These are phyloP conservation scores for Stomorhina lunata DNA, from an alignment of 2,888 invertebrate genomes.

Conservation along the genomic window DNA sequence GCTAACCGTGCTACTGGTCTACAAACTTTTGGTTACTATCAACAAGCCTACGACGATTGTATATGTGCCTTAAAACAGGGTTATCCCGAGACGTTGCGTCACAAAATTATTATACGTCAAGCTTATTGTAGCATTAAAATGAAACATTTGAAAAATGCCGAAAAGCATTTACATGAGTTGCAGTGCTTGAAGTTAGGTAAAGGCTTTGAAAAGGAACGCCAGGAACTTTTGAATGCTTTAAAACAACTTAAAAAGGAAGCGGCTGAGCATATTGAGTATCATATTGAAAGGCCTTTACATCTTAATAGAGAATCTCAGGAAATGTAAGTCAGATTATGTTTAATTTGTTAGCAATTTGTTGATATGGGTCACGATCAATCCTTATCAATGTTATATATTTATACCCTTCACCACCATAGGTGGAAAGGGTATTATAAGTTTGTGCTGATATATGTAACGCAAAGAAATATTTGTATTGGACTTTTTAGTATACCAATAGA, in stretches of 20 bases:
- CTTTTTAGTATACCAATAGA: no score
- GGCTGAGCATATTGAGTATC: not conserved
- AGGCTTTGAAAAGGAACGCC: slow-evolving; percentile 52
- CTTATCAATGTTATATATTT: not conserved
- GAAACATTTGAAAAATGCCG: slow-evolving; percentile 49
- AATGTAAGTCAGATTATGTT: slow-evolving; percentile 26
- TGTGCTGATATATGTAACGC: no score
- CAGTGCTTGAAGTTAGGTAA: slow-evolving; percentile 62
- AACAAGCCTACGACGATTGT: slow-evolving; percentile 76
- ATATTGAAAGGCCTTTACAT: not conserved
- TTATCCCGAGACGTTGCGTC: slow-evolving; percentile 69
- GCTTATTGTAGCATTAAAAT: slow-evolving; percentile 71
- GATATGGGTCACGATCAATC: not conserved
- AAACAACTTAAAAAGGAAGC: not conserved
- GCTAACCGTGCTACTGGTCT: slow-evolving; percentile 77
- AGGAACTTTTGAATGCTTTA: not conserved
- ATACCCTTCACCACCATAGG: no score
- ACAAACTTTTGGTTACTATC: slow-evolving; percentile 73
- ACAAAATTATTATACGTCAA: slow-evolving; percentile 71
- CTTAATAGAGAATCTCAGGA: slow-evolving; percentile 18
- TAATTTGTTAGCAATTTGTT: not conserved
- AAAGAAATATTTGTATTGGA: no score
- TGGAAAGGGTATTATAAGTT: no score
- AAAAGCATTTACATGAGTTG: slow-evolving; percentile 63
- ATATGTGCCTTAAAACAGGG: slow-evolving; percentile 71